Base-by-base conservation (phyloP, 37 sponge, comb jelly and placozoan species). In the Beroe ovata region DNA sequence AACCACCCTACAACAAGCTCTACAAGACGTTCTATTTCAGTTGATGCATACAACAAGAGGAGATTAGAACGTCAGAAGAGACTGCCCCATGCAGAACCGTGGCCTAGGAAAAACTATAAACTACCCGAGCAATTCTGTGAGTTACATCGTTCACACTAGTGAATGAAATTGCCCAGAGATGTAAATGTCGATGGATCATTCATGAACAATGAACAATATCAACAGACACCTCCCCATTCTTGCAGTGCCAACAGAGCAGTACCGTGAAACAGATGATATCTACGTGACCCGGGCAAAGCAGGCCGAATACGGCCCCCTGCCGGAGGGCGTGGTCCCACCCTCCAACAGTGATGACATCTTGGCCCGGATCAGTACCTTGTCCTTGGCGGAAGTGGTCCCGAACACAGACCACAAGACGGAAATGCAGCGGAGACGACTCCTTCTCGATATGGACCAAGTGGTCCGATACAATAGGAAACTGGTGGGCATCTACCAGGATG, bases 391-490 rank as follows among this genome's bases (percentile, higher is more conserved):
- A 25, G 54, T 36, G 21, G 84, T 77, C 38, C n/a, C 28, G 16
- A 77, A 77, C 42, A 77, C 84, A 4, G 84, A 77, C 21, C 84
- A 77, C 54, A 77, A 42, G 36, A 77, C 84, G 47, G 84, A 77
- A 25, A 42, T 77, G 8, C 54, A 77, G 38, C 42, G 84, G n/a
- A 38, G 84, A 25, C 26, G 84, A 3, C 84, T 77, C 28, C 42
- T 77, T 11, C 84, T 36, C 47, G 84, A 77, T 28, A 77, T 77
- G 84, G 84, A 77, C n/a, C 38, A 36, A 26, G 42, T 39, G 8
- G 84, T 77, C n/a, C 26, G 84, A 25, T 77, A 77, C 84, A 77
- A 77, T 54, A 39, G 28, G 47, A 77, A 77, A 23, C 47, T 77
- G 54, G 33, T 77, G 4, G 84, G 36, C 22, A 42, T 77, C 19